These are phyloP conservation scores for Brachyhypopomus gauderio DNA, from an alignment of 2,113 vertebrate species.

Conservation along the genomic window DNA sequence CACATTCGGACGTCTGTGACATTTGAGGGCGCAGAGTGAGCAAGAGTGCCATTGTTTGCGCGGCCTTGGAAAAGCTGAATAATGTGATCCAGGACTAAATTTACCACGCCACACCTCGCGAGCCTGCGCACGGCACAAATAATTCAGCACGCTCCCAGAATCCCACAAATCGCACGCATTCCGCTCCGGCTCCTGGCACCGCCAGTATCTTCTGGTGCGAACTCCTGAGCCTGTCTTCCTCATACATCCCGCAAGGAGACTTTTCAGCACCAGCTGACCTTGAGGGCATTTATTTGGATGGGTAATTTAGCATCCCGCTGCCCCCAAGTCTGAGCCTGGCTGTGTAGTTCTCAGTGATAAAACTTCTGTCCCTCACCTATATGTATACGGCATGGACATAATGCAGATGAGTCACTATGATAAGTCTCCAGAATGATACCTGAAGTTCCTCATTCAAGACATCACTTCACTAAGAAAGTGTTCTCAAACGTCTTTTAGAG, in stretches of 20 bases:
- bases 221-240: neutral
- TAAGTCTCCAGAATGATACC: neutral
- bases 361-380: neutral
- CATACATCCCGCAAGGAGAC: neutral
- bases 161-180: slow-evolving; percentile 28
- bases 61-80: slow-evolving; percentile 2
- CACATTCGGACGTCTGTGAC: neutral
- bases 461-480: neutral
- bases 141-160: neutral
- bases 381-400: neutral
- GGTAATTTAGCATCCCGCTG: too few species aligned
- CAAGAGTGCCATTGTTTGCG: neutral
- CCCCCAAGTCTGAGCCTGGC: too few species aligned
- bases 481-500: neutral
- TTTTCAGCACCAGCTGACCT: neutral
- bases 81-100: neutral
- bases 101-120: neutral
- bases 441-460: neutral
- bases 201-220: neutral
- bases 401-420: neutral
- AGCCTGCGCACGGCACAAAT: neutral
- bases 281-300: too few species aligned
- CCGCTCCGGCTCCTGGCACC: neutral
- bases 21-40: neutral
- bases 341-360: too few species aligned